Evolutionary conservation across 2,888 invertebrate genomes (phyloP), one percentile per base, ranked within the genome.

Genomic region (Conchocele bisecta): DNA sequence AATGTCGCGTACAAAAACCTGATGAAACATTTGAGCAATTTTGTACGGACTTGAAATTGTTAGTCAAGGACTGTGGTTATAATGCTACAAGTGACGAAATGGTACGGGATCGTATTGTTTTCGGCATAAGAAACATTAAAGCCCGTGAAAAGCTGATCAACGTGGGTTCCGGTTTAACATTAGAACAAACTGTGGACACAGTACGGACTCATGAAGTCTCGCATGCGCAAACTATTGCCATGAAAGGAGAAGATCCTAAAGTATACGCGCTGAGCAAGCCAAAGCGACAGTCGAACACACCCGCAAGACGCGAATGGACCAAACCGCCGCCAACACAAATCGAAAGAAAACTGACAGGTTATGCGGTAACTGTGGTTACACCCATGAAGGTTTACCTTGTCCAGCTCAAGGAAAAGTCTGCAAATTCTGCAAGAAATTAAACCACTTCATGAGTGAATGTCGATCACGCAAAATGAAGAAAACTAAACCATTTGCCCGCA

Each of bases 51-150:
- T 42, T 42, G 22, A 42, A 42, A 42, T 6, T 42, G 42, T 42
- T 42, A 42, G 7, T 42, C 6, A 42, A n/a, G n/a, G 42, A 42
- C n/a, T 42, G 42, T n/a, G 42, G n/a, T 20, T 74, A 72, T 56
- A 7, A 28, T 22, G 35, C 24, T 22, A 31, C 20, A 15, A n/a
- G 53, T 7, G 17, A 60, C 37, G 56, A 60, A 9, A 44, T 71
- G 46, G 44, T 66, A 13, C 42, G 69, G 11, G 72, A 69, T 29
- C 64, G 69, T 28, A 69, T 66, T 41, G 66, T 73, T 5, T 76
- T 73, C 54, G 66, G 69, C 17, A 24, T 69, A 13, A 42, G 22
- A 42, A 20, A n/a, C 7, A 9, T 22, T 6, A 42, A 42, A n/a
- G 42, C 22, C 6, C n/a, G 42, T 20, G 42, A 42, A 42, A 42